Conservation (phyloP, 2,797 vertebrate species). For the Epinephelus awoara region DNA sequence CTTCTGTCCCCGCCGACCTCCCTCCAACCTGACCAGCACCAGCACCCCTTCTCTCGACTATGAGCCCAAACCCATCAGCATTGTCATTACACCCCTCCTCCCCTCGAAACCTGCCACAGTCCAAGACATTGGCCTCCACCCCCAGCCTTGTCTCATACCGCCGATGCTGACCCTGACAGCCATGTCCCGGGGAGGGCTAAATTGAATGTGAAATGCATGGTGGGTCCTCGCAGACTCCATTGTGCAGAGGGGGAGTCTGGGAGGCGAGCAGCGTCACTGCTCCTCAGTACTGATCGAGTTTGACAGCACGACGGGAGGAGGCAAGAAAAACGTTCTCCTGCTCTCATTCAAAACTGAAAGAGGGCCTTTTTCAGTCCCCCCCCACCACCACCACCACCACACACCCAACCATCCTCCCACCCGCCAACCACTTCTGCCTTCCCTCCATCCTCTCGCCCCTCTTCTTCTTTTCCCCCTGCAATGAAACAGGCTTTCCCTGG, state of each 20-base stretch:
- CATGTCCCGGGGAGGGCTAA: conserved; percentile 92
- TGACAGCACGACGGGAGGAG: conserved; percentile 97
- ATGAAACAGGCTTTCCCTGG: conserved; percentile 72
- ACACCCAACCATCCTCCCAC: conserved; percentile 33
- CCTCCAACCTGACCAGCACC: conserved; percentile 73
- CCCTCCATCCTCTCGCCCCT: conserved; percentile 76
- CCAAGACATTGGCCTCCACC: conserved; percentile 78
- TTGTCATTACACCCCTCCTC: conserved; percentile 73
- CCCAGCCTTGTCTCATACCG: conserved; percentile 77
- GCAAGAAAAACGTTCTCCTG: conserved; percentile 90
- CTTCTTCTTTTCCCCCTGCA: conserved; percentile 71
- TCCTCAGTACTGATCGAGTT: conserved; percentile 96
- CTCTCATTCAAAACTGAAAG: conserved; percentile 87
- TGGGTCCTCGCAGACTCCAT: conserved; percentile 91
- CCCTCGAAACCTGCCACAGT: conserved; percentile 76
- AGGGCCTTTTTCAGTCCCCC: conserved; percentile 92
- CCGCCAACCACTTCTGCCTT: conserved; percentile 79
- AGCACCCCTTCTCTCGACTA: conserved; percentile 69
- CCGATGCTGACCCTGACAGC: conserved; percentile 85
- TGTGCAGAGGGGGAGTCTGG: conserved; percentile 90
- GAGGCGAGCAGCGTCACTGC: conserved; percentile 86
- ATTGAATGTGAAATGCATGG: conserved; percentile 99
- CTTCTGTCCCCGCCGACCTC: conserved; percentile 71
- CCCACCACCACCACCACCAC: conserved; percentile 59
- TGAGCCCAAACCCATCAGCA: conserved; percentile 73